phyloP scores from a whole-genome alignment of 2,797 vertebrate species.

The Chiloscyllium punctatum region DNA sequence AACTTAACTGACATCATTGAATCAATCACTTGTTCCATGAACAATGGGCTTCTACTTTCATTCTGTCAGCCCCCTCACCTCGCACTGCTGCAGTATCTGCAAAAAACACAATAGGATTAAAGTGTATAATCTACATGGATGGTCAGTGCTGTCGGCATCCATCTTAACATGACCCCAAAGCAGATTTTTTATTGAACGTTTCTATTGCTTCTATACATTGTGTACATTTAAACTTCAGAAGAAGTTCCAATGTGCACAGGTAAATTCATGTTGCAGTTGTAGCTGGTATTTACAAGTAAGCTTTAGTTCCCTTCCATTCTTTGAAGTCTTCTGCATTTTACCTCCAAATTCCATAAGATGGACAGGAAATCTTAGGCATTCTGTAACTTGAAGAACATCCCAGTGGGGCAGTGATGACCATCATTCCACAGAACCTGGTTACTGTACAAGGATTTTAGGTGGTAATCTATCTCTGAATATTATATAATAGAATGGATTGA shows the following conservation, averaged over 20 bases:
- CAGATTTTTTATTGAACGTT: background rate
- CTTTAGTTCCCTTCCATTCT: background rate
- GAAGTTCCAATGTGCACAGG: background rate
- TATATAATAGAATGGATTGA: too few species aligned
- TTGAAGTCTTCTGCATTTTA: background rate
- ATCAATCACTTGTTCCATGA: slow-evolving; percentile 20
- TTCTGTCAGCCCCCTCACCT: background rate
- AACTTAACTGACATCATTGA: slow-evolving; percentile 18
- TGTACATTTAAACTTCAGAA: background rate
- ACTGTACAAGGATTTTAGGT: background rate
- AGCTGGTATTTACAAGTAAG: background rate
- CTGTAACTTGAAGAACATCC: background rate
- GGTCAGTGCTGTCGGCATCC: background rate
- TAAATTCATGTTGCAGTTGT: background rate
- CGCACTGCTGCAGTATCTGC: background rate
- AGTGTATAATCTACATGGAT: background rate
- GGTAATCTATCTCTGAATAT: too few species aligned
- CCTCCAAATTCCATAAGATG: background rate
- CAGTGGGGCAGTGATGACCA: background rate
- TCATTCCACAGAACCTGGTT: background rate
- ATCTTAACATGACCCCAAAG: background rate
- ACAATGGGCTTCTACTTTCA: background rate
- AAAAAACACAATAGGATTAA: background rate
- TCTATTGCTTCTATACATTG: background rate
- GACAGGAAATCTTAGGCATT: background rate